Conservation (phyloP, 2,797 vertebrate genomes). For the Naso thynnoides region DNA sequence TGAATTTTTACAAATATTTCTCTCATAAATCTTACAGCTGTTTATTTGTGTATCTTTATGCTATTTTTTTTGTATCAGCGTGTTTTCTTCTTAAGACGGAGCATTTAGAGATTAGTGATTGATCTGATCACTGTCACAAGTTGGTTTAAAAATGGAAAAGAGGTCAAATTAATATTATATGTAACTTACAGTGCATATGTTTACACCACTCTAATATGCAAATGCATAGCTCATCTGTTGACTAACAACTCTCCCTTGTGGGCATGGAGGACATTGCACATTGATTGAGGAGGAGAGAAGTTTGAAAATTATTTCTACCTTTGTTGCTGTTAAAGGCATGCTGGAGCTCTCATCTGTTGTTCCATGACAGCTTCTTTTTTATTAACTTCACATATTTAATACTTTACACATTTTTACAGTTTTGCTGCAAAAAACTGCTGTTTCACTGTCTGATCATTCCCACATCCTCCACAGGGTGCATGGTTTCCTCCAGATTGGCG, state of each 20-base stretch:
- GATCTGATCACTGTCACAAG: not conserved
- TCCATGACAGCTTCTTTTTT: not conserved
- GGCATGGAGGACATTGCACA: slow-evolving; percentile 63
- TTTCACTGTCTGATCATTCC: not conserved
- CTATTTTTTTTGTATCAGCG: not conserved
- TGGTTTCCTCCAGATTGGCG: not conserved
- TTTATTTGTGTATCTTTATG: slow-evolving; percentile 1
- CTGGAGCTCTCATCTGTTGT: not conserved
- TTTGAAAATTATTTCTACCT: not conserved
- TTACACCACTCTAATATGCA: slow-evolving; percentile 9
- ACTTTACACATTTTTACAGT: not conserved
- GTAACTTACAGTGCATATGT: not conserved
- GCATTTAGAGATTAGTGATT: not conserved
- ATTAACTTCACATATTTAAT: not conserved
- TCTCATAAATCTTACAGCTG: not conserved
- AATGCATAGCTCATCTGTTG: slow-evolving; percentile 63
- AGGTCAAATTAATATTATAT: not conserved
- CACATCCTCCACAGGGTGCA: no score
- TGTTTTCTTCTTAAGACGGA: not conserved
- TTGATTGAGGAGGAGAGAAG: not conserved
- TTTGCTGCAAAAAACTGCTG: not conserved
- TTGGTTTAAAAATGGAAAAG: not conserved
- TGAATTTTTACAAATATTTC: slow-evolving; percentile 4
- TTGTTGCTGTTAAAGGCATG: not conserved
- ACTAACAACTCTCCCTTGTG: slow-evolving; percentile 83